Base-by-base conservation (phyloP, 1,140 invertebrate species). In the Tachypleus tridentatus region DNA sequence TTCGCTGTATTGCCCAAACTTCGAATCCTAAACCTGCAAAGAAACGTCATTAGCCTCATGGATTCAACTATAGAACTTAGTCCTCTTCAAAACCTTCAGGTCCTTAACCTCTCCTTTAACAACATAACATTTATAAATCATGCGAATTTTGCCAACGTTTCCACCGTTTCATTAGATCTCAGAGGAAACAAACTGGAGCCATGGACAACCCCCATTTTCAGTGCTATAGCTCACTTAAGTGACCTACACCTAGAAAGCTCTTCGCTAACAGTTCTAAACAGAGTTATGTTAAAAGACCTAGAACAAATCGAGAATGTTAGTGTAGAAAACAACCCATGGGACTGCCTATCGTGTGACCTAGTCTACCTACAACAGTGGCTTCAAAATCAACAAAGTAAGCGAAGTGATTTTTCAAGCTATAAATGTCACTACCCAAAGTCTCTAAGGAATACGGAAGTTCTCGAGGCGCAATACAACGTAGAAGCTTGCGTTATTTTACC, bases 221-320 rank as follows among this genome's bases (percentile, higher is more conserved):
- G 11, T 1, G 47, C n/a, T 5, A 7, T 3, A 4, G 5, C 5
- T 4, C 61, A 57, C 53, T 10, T 65, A 11, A 52, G n/a, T 1
- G 3, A 9, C 0, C 48, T 65, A 52, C 9, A 47, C 3, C 11
- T 65, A 10, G 7, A 3, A 9, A 11, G 10, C 5, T 61, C 61
- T 29, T 47, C 51, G n/a, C 51, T 65, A 47, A 58, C 5, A n/a
- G 49, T 51, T 11, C 52, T 65, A 47, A 65, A 53, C 9, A 10
- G n/a, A 8, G 6, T 4, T n/a, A 65, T 65, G 64, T 49, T 65
- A 49, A 8, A 65, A 57, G 64, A 65, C 58, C 6, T 65, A 3
- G 49, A 10, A 4, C 29, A 57, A 0, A n/a, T 65, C 5, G 10
- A 61, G 8, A 48, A 51, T 8, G 8, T 61, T n/a, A 49, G 58